Base-by-base conservation (phyloP, 2,888 invertebrate genomes). In the Tiphia femorata region DNA sequence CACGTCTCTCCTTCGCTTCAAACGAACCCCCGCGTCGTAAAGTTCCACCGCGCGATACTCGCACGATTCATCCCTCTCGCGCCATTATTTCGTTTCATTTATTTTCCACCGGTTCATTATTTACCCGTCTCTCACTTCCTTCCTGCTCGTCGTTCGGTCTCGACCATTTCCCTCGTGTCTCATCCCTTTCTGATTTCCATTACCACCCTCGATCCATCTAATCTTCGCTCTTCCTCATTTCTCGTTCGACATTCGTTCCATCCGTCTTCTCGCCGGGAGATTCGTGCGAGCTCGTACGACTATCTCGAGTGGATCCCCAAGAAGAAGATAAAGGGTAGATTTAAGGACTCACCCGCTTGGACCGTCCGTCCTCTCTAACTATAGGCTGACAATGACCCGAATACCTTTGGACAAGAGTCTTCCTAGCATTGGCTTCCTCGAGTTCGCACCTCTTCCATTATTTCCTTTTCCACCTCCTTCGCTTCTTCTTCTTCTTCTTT, bases 331-430 rank as follows among this genome's bases (percentile, higher is more conserved):
- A 33, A 33, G 12, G 25, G 33, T 3, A 14, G 33, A 33, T 33
- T 33, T 33, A 33, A 33, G 33, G 12, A 33, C n/a, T n/a, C n/a
- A n/a, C n/a, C 27, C 27, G 27, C 6, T 38, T 19, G 6, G 17
- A 10, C 19, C 38, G 17, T 3, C 19, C 17, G 10, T 17, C 4
- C 37, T 37, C 17, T 58, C 77, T 76, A 78, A 76, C 73, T 79
- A 80, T 79, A 80, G 78, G 71, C 69, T 72, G 81, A 82, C 80
- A 82, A 80, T 82, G 81, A 82, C 79, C 81, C 73, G 78, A 73
- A 79, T 81, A 77, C 71, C 65, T 67, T 35, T 23, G 17, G 42
- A 16, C 35, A 14, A n/a, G 33, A 30, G 17, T 29, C 8, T 20
- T 17, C 25, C 25, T 25, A 29, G 12, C 33, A 23, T 33, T 35